Base-by-base conservation (phyloP, 2,888 invertebrate genomes). In the Acanthoscelides obtectus region DNA sequence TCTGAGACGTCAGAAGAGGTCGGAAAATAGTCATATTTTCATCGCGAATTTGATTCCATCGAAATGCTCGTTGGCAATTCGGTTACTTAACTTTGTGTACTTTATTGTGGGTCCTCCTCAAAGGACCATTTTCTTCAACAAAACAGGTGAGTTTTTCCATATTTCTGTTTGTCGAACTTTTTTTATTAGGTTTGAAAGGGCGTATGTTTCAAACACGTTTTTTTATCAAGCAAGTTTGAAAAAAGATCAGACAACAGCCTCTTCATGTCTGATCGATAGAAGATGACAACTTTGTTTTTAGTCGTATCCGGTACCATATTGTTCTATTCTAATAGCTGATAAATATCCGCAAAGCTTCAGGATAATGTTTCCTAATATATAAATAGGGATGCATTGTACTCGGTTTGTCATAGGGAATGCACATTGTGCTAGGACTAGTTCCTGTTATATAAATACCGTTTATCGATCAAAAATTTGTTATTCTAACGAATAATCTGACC, bases 1-100 rank as follows among this genome's bases (percentile, higher is more conserved):
- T 75, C 75, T 74, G 72, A 75, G 77, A 75, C 77, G 77, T 75
- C 78, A 76, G 74, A 76, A 71, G 71, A 70, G 68, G 74, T 74
- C 74, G 75, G 75, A 72, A 75, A 75, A 76, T 74, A 76, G 72
- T 74, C 73, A 70, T 69, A 71, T 70, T 76, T 73, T 79, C 78
- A 78, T 70, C 74, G 71, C 72, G 71, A 70, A 71, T 45, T 45
- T 1, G 12, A 45, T 6, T 45, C 45, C 45, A 45, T 45, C 45
- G 45, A 45, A 45, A 45, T 45, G 45, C 17, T 17, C 45, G 6
- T 45, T 45, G 45, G 45, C 1, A 45, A 45, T 45, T 45, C 45
- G 45, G 45, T 45, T 12, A 45, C 45, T 45, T 45, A 12, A 45
- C 17, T 45, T 45, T 45, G 45, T 45, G 45, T 45, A 45, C 45